Evolutionary conservation across 1,140 invertebrate genomes (phyloP).

Genomic region (Aphis gossypii): DNA sequence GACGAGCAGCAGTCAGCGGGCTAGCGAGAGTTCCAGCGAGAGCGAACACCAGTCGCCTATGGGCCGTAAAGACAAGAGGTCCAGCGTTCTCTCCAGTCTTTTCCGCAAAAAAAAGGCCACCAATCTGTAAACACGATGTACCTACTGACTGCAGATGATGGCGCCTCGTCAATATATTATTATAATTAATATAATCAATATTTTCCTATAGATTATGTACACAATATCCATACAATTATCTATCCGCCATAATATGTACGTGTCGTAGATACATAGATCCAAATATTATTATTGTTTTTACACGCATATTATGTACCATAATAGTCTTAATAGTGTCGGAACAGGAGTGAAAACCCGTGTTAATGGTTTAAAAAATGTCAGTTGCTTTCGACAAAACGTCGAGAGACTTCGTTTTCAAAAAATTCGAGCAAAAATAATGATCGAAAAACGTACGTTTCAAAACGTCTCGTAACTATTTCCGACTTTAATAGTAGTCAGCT

Average conservation of each 20-base stretch:
- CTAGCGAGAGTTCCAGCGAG: slow-evolving; percentile 63
- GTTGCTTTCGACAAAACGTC: background rate
- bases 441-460: background rate
- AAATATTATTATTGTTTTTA: background rate
- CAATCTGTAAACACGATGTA: slow-evolving; percentile 56
- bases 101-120: slow-evolving; percentile 62
- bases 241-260: background rate
- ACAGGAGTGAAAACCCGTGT: background rate
- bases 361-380: background rate
- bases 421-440: background rate
- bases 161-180: background rate
- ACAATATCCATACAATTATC: background rate
- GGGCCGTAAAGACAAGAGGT: slow-evolving; percentile 61
- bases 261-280: background rate
- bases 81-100: slow-evolving; percentile 61
- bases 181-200: background rate
- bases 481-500: background rate
- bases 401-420: background rate
- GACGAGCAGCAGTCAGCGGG: slow-evolving; percentile 56
- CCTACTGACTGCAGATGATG: too few species aligned
- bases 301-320: background rate
- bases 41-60: slow-evolving; percentile 61
- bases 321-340: background rate
- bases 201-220: background rate
- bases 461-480: background rate